Evolutionary conservation across 2,888 invertebrate genomes (phyloP), one percentile per base, ranked within the genome.

Genomic region (Morpho deidamia): DNA sequence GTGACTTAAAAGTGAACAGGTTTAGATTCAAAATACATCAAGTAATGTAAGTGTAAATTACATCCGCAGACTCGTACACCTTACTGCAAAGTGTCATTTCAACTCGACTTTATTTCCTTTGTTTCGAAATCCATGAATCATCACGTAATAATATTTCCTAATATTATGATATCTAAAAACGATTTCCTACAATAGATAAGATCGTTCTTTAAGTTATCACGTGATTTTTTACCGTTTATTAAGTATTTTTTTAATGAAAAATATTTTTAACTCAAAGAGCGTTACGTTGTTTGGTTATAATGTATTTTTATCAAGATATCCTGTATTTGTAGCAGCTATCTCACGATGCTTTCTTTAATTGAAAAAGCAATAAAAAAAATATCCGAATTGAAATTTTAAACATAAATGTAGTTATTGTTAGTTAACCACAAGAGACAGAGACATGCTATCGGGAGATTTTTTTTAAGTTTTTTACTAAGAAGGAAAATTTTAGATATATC

Each of bases 91-190:
- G 14, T 51, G 47, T 51, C 51, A 42, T 39, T 53, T 38, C 35
- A 14, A 45, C 11, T 46, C 46, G 35, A 53, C 40, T 39, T 58
- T 53, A 56, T 59, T 56, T 56, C 39, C 48, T 53, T 59, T 59
- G 56, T 60, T 59, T 53, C 53, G 46, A 55, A 60, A 55, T 43
- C 50, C 43, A 56, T 57, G 54, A 59, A 52, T 62, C 57, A 57
- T 54, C 61, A 61, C 61, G 62, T 62, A 55, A 38, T 34, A 54
- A 12, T 51, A 56, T 61, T 55, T 61, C 55, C 35, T 59, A 61
- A 59, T 54, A 60, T 45, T 32, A 11, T 12, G 44, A 38, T 57
- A 60, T 58, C 61, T 54, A 50, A 57, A 49, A 53, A 51, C 42
- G 55, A 52, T 56, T 59, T 44, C 32, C n/a, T 44, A 56, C 38